Percentiles rank a stretch among this genome's conserved stretches.
Conservation (phyloP, 1,140 invertebrate genomes). For the Thaumatotibia leucotreta region DNA sequence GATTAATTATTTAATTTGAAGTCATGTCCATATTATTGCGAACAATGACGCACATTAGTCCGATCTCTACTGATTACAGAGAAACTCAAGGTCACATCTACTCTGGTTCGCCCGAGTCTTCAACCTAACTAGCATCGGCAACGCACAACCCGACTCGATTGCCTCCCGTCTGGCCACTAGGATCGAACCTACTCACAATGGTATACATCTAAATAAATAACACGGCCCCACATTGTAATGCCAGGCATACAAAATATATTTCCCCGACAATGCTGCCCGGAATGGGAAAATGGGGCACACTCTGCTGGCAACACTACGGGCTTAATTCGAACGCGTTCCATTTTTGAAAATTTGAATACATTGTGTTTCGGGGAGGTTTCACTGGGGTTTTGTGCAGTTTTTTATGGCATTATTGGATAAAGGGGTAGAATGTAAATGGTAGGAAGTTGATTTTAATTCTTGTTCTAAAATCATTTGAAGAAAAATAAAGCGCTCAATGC, state of each 20-base stretch:
- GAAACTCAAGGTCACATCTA: not conserved
- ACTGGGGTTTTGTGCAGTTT: not conserved
- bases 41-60: too few relatives aligned
- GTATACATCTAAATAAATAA: conserved; percentile 62
- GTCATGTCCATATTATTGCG: too few relatives aligned
- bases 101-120: not conserved
- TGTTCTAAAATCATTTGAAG: not conserved
- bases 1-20: too few relatives aligned
- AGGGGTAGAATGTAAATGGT: not conserved
- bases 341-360: conserved; percentile 14
- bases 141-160: not conserved
- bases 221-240: conserved; percentile 50
- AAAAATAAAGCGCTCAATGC: too few relatives aligned
- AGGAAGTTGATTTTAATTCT: not conserved
- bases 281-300: conserved; percentile 30
- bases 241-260: conserved; percentile 57
- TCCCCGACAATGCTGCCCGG: conserved; percentile 37
- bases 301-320: conserved; percentile 8
- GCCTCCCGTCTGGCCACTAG: conserved; percentile 41
- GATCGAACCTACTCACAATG: conserved; percentile 52
- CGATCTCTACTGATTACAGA: too few relatives aligned
- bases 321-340: conserved; percentile 14
- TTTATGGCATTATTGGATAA: not conserved
- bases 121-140: not conserved
- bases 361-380: conserved; percentile 7